phyloP scores from a whole-genome alignment of 2,888 invertebrate genomes.

The Nipponacmea schrenckii region DNA sequence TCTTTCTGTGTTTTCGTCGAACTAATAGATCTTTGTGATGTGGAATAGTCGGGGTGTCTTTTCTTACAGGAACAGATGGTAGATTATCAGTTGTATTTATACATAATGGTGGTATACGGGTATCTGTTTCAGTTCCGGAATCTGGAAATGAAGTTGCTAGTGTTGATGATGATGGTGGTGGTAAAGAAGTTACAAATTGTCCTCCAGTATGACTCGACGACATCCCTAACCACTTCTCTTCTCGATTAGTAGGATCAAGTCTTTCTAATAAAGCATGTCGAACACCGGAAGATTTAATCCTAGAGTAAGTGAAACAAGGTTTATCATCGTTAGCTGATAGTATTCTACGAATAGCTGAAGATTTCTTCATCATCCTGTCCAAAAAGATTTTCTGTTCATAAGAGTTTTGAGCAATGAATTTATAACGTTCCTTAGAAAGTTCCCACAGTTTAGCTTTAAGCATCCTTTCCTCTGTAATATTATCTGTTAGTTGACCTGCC shows the following conservation, averaged over 20 bases:
- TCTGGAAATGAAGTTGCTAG: background rate
- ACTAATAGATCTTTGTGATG: background rate
- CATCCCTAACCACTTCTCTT: background rate
- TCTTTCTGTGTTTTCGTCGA: background rate
- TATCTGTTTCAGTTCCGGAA: background rate
- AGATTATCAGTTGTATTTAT: slow-evolving; percentile 4
- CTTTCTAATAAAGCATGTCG: slow-evolving; percentile 25
- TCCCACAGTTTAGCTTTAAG: slow-evolving; percentile 56
- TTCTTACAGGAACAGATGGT: background rate
- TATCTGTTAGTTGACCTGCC: slow-evolving; percentile 57
- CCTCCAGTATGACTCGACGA: background rate
- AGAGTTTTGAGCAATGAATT: slow-evolving; percentile 47
- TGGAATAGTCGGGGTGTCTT: too few species aligned
- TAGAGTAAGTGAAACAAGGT: background rate
- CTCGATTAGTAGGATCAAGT: slow-evolving; percentile 23
- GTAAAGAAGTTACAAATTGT: background rate
- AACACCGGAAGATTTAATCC: slow-evolving; percentile 14
- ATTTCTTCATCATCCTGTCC: slow-evolving; percentile 51
- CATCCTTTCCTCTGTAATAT: slow-evolving; percentile 61
- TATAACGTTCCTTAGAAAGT: slow-evolving; percentile 59
- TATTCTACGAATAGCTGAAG: slow-evolving; percentile 24
- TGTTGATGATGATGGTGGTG: background rate
- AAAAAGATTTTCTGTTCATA: slow-evolving; percentile 58
- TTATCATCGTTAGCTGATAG: background rate
- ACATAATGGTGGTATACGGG: background rate